Conservation (phyloP, 2,888 invertebrate genomes). For the Monoplex corrugatus region DNA sequence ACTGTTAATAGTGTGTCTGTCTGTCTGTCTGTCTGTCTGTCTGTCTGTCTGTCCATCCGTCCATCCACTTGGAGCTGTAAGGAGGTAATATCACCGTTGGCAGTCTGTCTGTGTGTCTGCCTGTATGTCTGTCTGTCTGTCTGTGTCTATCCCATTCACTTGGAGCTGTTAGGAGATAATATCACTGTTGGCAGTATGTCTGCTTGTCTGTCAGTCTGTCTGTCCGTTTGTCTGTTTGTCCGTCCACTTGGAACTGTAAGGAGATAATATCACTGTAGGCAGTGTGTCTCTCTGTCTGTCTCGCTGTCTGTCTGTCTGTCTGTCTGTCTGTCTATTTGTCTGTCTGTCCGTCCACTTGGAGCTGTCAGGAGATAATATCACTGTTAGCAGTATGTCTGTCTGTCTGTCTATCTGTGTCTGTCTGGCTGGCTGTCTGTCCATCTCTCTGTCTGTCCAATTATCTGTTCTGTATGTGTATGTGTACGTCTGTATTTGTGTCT, state of each 20-base stretch:
- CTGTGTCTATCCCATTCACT: too few species aligned
- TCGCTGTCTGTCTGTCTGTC: neutral
- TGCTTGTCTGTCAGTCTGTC: neutral
- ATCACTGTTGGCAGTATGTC: neutral
- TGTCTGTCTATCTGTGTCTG: too few species aligned
- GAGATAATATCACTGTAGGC: too few species aligned
- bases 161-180: too few species aligned
- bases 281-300: neutral
- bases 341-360: slow-evolving; percentile 70
- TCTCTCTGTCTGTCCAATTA: neutral
- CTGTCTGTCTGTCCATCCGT: too few species aligned
- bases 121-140: too few species aligned
- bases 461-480: neutral
- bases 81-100: too few species aligned
- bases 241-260: neutral
- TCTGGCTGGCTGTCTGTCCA: neutral
- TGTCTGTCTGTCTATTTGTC: neutral
- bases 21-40: too few species aligned
- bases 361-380: slow-evolving; percentile 53
- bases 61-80: too few species aligned
- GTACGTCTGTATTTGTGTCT: neutral
- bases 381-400: neutral
- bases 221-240: neutral
- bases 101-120: too few species aligned
- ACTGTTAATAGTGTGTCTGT: too few species aligned